Base-by-base conservation (phyloP, 2,888 invertebrate genomes). In the Ophonus ardosiacus region DNA sequence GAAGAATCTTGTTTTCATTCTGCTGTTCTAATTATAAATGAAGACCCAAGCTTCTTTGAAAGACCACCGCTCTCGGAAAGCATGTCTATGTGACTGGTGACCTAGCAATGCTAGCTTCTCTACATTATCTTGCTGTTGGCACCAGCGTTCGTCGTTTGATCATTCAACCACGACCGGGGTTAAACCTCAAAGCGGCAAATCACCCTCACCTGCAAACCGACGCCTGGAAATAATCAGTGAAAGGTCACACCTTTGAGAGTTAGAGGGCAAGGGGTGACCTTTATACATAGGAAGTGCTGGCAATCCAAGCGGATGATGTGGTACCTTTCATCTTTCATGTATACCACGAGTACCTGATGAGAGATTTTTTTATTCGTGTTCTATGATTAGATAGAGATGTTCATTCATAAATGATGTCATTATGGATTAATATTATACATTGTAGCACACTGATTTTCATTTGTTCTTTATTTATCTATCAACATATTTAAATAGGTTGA, bases 141-240 rank as follows among this genome's bases (percentile, higher is more conserved):
- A 51, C 43, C 43, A 13, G 6, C 43, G 10, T 13, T 8, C 5
- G 43, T 51, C 56, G 65, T 38, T 51, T 81, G 82, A 82, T 71
- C 82, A 71, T 24, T 82, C 82, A 82, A 15, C 82, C 71, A 71
- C 57, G 57, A 1, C 56, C 82, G 82, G 51, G 82, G 56, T 82
- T 82, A 82, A 82, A 82, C 57, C 68, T 82, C 82, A 82, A 82
- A 82, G 82, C 31, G 51, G 71, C 57, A 82, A 82, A 68, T 81
- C 81, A 81, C 8, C 81, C 65, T 31, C 31, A 31, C 31, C 31
- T 31, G 31, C 31, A 31, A 31, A 51, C 10, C 43, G 43, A 51
- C 43, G 13, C 43, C 43, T 51, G 43, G 43, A 51, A 51, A 13
- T 51, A 51, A 51, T 51, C 10, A 51, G 43, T 51, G 43, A 51